Conservation (phyloP, 2,797 vertebrate genomes). For the Phataginus tricuspis region DNA sequence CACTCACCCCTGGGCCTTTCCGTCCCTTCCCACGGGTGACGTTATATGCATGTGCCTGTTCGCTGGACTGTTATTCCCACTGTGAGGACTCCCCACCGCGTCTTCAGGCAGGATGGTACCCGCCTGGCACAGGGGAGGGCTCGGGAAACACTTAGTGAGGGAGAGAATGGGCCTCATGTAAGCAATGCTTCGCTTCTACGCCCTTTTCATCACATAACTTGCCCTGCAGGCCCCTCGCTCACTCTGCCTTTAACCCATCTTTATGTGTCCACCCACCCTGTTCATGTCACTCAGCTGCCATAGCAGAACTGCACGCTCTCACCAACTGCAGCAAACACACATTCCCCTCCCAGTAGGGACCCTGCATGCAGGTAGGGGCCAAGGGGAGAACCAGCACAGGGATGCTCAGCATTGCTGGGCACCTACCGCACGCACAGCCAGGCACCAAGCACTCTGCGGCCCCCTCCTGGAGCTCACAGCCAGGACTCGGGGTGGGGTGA, state of each 20-base stretch:
- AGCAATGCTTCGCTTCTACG: too few species aligned
- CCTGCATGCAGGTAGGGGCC: rapidly evolving
- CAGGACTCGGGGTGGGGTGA: neutral
- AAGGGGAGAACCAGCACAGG: neutral
- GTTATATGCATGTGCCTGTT: too few species aligned
- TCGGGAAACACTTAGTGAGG: too few species aligned
- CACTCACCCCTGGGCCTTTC: neutral
- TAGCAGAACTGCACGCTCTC: neutral
- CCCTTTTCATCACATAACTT: neutral
- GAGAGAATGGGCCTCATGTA: too few species aligned
- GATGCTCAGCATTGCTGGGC: neutral
- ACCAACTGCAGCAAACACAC: neutral
- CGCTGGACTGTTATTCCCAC: too few species aligned
- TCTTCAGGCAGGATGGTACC: too few species aligned
- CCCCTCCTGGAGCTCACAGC: neutral
- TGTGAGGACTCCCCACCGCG: too few species aligned
- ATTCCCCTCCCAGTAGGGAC: rapidly evolving
- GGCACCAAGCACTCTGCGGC: neutral
- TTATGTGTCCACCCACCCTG: too few species aligned
- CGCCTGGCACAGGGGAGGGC: too few species aligned
- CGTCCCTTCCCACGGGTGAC: too few species aligned
- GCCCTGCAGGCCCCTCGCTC: neutral
- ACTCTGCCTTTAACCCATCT: too few species aligned
- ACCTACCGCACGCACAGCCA: neutral
- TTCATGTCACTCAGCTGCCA: neutral